phyloP scores from a whole-genome alignment of 2,888 invertebrate species.

The Xylota sylvarum region DNA sequence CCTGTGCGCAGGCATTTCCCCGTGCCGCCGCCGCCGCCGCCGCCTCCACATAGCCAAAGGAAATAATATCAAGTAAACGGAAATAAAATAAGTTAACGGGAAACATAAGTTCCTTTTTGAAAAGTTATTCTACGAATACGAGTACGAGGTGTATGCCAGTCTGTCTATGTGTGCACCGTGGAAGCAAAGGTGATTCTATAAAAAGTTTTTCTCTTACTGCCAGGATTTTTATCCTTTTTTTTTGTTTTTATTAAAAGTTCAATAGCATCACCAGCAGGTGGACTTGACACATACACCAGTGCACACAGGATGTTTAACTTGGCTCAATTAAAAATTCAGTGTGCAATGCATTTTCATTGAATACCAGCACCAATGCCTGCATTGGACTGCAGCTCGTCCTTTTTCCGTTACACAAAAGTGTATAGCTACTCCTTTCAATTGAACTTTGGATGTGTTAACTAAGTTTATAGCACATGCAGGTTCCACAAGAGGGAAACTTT shows the following conservation, averaged over 20 bases:
- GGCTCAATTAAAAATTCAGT: conserved; percentile 62
- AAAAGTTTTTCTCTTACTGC: background rate
- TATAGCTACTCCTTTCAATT: too few relatives aligned
- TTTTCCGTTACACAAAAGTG: background rate
- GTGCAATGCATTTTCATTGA: conserved; percentile 29
- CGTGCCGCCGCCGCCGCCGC: too few relatives aligned
- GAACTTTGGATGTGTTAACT: conserved; percentile 28
- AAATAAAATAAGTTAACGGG: conserved; percentile 63
- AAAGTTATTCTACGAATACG: conserved; percentile 1
- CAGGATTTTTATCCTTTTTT: too few relatives aligned
- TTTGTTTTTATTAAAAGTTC: background rate
- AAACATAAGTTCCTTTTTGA: conserved; percentile 45
- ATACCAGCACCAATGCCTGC: background rate
- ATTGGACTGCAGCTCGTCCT: background rate
- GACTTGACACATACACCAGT: background rate
- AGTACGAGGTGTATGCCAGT: too few relatives aligned
- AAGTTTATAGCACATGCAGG: conserved; percentile 13
- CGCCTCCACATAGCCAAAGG: background rate
- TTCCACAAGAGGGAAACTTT: background rate
- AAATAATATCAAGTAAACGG: conserved; percentile 50
- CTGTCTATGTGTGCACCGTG: background rate
- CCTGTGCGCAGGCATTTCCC: background rate
- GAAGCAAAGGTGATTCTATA: conserved; percentile 1
- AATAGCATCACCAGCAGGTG: conserved; percentile 28
- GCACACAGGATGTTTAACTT: conserved; percentile 12